Base-by-base conservation (phyloP, 2,797 vertebrate species). In the Molossus alvarezi region DNA sequence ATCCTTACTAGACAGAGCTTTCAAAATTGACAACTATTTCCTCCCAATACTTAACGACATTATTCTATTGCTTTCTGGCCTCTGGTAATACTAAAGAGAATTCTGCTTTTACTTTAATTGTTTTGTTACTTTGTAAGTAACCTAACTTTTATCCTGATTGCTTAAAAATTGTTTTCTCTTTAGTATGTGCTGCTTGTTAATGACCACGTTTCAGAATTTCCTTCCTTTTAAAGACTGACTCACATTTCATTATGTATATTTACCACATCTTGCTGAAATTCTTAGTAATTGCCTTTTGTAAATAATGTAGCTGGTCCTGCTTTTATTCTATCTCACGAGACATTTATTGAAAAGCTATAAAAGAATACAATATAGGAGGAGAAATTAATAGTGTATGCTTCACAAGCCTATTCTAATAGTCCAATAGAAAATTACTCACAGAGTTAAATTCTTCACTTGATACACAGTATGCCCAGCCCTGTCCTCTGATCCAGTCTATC, bases 71-170 rank as follows among this genome's bases (percentile, higher is more conserved):
- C 55, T 80, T 90, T 12, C 67, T 53, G 60, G 41, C 45, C 51
- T 93, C 9, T 73, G 9, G 15, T 72, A 69, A 60, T 62, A 69
- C 27, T 60, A 75, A 81, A 67, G 60, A 86, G 75, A 90, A 55
- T 62, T 90, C 71, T 86, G 9, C 8, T 53, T 23, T 41, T 76
- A 25, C 12, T 75, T 21, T 87, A 37, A 86, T 87, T 51, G 18
- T 73, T 77, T 65, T 84, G 27, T 37, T 65, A 27, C 37, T 80
- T 93, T 65, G 23, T 25, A 81, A 85, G 41, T 81, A 87, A 90
- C 73, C 17, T 62, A 69, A 6, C 7, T 76, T 90, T 73, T 3
- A 62, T 60, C 53, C n/a, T 48, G 12, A 86, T 45, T 81, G 45
- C 14, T 33, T 89, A n/a, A 9, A 92, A 76, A 7, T 75, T 58